Base-by-base conservation (phyloP, 2,888 invertebrate genomes). In the Platycnemis pennipes region DNA sequence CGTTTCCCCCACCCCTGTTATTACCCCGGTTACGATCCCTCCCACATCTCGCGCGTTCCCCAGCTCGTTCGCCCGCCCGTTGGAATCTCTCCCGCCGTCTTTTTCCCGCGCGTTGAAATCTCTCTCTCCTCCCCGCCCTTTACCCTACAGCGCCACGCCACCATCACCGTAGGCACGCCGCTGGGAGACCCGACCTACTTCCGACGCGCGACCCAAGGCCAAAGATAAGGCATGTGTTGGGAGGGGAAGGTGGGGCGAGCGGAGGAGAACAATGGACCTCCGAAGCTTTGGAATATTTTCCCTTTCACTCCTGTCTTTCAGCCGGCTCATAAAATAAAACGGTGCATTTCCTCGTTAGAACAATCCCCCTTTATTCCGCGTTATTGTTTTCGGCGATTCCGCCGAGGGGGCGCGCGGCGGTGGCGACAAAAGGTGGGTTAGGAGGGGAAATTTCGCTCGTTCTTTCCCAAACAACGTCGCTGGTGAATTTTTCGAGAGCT, bases 311-410 rank as follows among this genome's bases (percentile, higher is more conserved):
- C 63, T n/a, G 45, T 44, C 45, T 46, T n/a, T 77, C 77, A 37
- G 77, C 77, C 77, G 77, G 77, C 7, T 77, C 77, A 77, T 37
- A n/a, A 87, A 87, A 87, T 46, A 44, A 63, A 91, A 63, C 91
- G 63, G 91, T 91, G 91, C 91, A 91, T 91, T 63, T 91, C 91
- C 91, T 91, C 44, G 91, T 91, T 91, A 63, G 63, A 63, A 91
- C 91, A 91, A 91, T 91, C 91, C 63, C n/a, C 63, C 44, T 91
- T 91, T 63, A 63, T 63, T 22, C 91, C 91, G 26, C 42, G 44
- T n/a, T 91, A 91, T 91, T 91, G 91, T 91, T 91, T 91, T 42
- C 56, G 45, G 44, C 5, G 87, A 8, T 37, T 37, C 46, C 22
- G 11, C 8, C 77, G 77, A 77, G 31, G 31, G 63, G 63, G 63